Base-by-base conservation (phyloP, 53 echinoderm and acorn worm species). In the Apostichopus leukothele region DNA sequence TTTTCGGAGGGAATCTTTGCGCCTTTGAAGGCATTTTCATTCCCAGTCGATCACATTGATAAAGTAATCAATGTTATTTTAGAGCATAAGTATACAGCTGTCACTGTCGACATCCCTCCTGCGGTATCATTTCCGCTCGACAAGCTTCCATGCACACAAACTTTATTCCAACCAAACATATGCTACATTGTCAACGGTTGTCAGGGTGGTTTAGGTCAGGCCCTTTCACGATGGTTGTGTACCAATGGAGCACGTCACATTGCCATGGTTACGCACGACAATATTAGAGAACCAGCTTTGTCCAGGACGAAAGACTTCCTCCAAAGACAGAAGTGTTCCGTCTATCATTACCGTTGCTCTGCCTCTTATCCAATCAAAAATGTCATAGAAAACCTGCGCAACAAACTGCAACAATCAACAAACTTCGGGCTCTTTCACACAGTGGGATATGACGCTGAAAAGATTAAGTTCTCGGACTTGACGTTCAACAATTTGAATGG, bases 121-220 rank as follows among this genome's bases (percentile, higher is more conserved):
- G 21, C 52, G 9, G 11, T 51, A 16, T 51, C 71, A 14, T 90
- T 79, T 73, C 73, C 78, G 8, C 86, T 84, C 9, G 83, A 53
- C 3, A 68, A 75, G 9, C 5, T 89, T 0, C 5, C n/a, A 60
- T 91, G 91, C 19, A 61, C 90, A 6, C 79, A 86, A 16, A 85
- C 87, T 52, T 89, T 94, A 50, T 95, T 95, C 76, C 92, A 94
- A 27, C 51, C 86, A n/a, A 92, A 90, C 21, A 91, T 88, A 16
- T 92, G 95, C 5, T 97, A 97, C 75, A 59, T 97, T 8, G 67
- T 97, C 55, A 93, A 92, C 18, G 95, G 92, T 53, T 92, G 91
- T 18, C 68, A 90, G 21, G 77, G 90, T 5, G 93, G 92, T 3
- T 27, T 95, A 14, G 95, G 93, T 14, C 95, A 93, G 59, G 89